phyloP scores from a whole-genome alignment of 2,888 invertebrate species.

The Apantesis nais region DNA sequence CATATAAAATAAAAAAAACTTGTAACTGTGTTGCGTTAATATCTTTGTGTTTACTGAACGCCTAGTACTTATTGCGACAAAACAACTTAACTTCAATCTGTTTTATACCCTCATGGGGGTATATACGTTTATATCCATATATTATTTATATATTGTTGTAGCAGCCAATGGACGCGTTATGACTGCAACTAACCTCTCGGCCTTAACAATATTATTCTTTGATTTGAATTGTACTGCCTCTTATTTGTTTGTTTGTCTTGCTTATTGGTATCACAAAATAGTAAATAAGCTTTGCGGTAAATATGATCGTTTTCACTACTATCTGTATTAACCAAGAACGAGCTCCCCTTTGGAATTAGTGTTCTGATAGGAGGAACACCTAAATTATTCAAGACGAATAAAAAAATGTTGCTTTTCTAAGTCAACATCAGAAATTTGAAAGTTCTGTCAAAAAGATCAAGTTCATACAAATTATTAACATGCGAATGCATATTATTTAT shows the following conservation, averaged over 20 bases:
- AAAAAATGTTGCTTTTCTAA: background rate
- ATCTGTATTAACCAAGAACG: background rate
- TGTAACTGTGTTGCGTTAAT: too few relatives aligned
- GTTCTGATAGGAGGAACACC: background rate
- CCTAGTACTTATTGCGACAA: too few relatives aligned
- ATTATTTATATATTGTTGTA: conserved; percentile 59
- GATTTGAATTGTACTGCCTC: conserved; percentile 24
- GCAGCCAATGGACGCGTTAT: conserved; percentile 72
- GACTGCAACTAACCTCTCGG: conserved; percentile 52
- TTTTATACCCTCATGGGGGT: too few relatives aligned
- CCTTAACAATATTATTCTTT: conserved; percentile 37
- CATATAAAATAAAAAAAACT: too few relatives aligned
- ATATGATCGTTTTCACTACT: background rate
- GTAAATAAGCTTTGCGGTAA: background rate
- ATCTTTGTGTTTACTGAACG: too few relatives aligned
- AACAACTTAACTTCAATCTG: too few relatives aligned
- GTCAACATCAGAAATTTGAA: background rate
- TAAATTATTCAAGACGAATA: background rate
- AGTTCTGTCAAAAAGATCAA: background rate
- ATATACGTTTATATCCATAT: too few relatives aligned
- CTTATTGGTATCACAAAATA: background rate
- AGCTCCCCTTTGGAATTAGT: background rate
- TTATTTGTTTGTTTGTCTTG: conserved; percentile 15
- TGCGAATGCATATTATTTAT: background rate
- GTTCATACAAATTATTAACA: background rate